Evolutionary conservation across 2,797 vertebrate species (phyloP).

Genomic region (Alfaro cultratus): DNA sequence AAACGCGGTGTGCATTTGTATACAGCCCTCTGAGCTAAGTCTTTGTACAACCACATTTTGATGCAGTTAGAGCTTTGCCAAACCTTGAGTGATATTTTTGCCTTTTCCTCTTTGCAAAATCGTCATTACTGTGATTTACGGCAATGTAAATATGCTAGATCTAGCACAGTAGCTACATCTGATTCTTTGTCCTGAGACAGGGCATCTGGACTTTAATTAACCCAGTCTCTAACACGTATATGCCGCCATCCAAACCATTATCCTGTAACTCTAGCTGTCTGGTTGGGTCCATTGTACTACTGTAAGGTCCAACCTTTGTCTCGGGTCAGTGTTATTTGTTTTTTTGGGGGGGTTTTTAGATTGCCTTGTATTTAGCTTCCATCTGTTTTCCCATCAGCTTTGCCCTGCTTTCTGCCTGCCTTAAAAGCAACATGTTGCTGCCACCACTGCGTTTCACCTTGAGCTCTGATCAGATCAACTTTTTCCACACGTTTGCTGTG

Average conservation of each 20-base stretch:
- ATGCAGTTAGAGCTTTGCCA: neutral
- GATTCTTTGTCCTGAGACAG: too few species aligned
- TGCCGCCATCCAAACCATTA: neutral
- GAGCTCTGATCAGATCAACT: neutral
- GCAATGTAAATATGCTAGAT: too few species aligned
- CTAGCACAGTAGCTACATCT: too few species aligned
- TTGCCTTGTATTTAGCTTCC: neutral
- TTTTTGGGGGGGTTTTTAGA: too few species aligned
- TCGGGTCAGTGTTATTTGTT: neutral
- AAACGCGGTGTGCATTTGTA: neutral
- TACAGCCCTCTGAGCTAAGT: neutral
- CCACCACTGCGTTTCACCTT: neutral
- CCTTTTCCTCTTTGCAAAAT: neutral
- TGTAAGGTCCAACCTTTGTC: neutral
- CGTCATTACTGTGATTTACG: too few species aligned
- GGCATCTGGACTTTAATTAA: neutral
- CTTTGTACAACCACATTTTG: neutral
- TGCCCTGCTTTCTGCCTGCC: neutral
- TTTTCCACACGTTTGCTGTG: neutral
- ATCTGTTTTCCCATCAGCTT: neutral
- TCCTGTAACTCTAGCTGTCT: neutral
- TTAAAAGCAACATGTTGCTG: neutral
- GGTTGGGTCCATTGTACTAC: neutral
- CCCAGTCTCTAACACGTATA: neutral
- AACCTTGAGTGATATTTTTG: neutral